These are phyloP conservation scores for Urosaurus nigricauda DNA, from an alignment of 2,797 vertebrate species.

Conservation along the genomic window DNA sequence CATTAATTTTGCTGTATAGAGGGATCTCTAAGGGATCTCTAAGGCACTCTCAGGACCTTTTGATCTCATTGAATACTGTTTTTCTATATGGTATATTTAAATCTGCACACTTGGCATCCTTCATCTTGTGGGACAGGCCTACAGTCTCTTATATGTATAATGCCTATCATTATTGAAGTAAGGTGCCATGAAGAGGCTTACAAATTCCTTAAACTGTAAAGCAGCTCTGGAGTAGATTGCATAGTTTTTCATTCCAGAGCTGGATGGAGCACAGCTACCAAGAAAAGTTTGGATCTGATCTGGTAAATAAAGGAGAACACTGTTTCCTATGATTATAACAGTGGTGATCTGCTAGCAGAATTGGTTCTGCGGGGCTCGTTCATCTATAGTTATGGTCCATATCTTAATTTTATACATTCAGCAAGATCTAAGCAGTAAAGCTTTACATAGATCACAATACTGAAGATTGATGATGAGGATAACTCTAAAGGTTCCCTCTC, in stretches of 20 bases:
- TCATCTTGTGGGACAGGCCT: neutral
- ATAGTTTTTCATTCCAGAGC: neutral
- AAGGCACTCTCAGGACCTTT: neutral
- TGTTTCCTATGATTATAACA: constrained; percentile 17
- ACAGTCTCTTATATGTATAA: neutral
- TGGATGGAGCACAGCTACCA: constrained; percentile 21
- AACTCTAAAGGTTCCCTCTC: no score
- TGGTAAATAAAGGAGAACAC: constrained; percentile 37
- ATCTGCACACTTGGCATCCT: neutral
- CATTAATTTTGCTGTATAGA: no score
- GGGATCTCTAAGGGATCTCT: neutral
- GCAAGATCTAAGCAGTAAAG: neutral
- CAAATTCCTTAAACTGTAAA: constrained; percentile 6
- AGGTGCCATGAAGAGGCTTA: neutral
- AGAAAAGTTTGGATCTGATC: constrained; percentile 36
- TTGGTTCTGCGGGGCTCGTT: constrained; percentile 38
- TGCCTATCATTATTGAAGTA: neutral
- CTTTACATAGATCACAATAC: no score
- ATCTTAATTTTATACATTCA: neutral
- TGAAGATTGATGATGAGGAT: neutral
- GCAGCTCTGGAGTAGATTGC: neutral
- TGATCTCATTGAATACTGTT: neutral
- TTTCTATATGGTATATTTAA: neutral
- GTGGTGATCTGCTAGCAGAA: constrained; percentile 7
- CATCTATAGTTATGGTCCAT: constrained; percentile 15